Percentiles rank a stretch among this genome's conserved stretches.
These are phyloP conservation scores for Cacatua alba DNA, from an alignment of 2,113 vertebrate species.

Conservation along the genomic window DNA sequence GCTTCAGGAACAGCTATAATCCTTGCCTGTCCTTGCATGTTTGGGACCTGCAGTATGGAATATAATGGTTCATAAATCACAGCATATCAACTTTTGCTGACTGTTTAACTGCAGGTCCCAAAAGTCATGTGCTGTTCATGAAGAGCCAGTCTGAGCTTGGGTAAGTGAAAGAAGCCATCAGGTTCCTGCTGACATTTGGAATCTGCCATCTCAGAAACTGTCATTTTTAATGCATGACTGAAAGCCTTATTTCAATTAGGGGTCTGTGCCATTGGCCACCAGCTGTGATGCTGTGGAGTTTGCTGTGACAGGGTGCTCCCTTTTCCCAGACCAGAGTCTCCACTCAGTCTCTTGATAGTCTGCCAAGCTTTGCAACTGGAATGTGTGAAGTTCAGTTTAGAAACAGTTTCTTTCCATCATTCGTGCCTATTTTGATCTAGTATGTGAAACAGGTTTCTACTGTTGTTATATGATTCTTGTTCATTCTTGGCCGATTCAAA, in stretches of 20 bases:
- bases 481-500: conserved; percentile 27
- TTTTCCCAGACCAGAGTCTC: conserved; percentile 67
- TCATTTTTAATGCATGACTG: conserved; percentile 22
- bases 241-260: conserved; percentile 26
- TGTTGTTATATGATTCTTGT: conserved; percentile 14
- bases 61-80: background rate
- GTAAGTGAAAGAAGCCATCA: background rate
- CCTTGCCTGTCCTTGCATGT: background rate
- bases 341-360: conserved; percentile 61
- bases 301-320: conserved; percentile 47
- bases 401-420: conserved; percentile 60
- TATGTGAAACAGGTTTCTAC: conserved; percentile 55
- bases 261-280: conserved; percentile 38
- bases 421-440: conserved; percentile 43
- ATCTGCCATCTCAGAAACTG: background rate
- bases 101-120: background rate
- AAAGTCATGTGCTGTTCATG: background rate
- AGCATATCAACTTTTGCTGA: background rate
- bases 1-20: background rate
- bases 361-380: conserved; percentile 61
- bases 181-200: conserved; percentile 20
- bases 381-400: conserved; percentile 60
- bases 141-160: background rate
- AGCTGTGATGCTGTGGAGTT: conserved; percentile 39
- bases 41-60: background rate